Evolutionary conservation across 2,113 vertebrate species (phyloP).

Genomic region (Microcebus jonahi): DNA sequence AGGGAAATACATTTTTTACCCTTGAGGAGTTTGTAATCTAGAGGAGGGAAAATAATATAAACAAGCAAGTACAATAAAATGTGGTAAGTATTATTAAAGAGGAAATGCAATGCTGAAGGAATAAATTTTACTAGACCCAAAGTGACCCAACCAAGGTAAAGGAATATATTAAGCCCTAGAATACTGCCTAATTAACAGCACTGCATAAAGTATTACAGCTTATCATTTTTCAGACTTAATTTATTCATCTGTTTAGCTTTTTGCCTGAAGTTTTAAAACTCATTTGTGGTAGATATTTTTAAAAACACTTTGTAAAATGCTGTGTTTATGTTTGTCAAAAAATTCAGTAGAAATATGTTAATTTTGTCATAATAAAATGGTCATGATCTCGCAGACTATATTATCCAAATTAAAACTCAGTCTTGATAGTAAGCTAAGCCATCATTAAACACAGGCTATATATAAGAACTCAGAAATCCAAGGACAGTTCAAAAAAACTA

Average conservation of each 20-base stretch:
- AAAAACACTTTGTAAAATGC: not conserved
- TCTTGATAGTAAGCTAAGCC: constrained; percentile 29
- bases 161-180: not conserved
- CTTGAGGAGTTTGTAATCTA: not conserved
- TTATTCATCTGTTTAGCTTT: constrained; percentile 17
- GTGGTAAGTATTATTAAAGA: not conserved
- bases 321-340: constrained; percentile 13
- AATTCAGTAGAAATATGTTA: not conserved
- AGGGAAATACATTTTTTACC: not conserved
- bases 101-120: constrained; percentile 29
- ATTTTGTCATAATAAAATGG: not conserved
- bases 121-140: constrained; percentile 23
- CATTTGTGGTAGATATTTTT: not conserved
- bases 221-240: constrained; percentile 37
- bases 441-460: constrained; percentile 4
- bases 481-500: constrained; percentile 20
- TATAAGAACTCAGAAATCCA: constrained; percentile 43
- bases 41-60: not conserved
- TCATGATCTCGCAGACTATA: not conserved
- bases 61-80: constrained; percentile 35
- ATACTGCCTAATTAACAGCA: constrained; percentile 19
- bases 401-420: constrained; percentile 48
- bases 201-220: not conserved
- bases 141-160: not conserved
- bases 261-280: constrained; percentile 6